Base-by-base conservation (phyloP, 2,113 vertebrate species). In the Saimiri boliviensis region DNA sequence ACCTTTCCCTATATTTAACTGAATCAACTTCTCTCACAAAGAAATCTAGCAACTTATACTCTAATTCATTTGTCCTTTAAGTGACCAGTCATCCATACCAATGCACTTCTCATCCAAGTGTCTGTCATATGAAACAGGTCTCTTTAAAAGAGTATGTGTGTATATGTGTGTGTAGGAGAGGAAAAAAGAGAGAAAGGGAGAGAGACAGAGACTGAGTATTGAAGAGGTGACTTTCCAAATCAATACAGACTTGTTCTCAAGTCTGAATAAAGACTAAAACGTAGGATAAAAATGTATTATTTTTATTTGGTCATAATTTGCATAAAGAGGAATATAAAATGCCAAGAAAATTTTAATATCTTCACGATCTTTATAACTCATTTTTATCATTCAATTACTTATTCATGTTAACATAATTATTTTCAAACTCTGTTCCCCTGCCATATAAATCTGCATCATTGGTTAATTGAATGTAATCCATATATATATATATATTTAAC, bases 371-470 rank as follows among this genome's bases (percentile, higher is more conserved):
- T 93, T 91, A 83, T 88, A 87, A 87, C 82, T 97, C 89, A 94
- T 91, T 45, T 93, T 97, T 93, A 96, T 58, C 94, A 96, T 94
- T 87, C 52, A 52, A 96, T 95, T 93, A 95, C 86, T 97, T 97
- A 93, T 91, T 95, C 92, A 96, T 96, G 92, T 88, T 97, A 97
- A 94, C 94, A 96, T 96, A 96, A 94, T 97, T 94, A 94, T 97
- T 97, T 96, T 91, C 86, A 89, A 93, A 83, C 71, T 91, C 63
- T 92, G 66, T 90, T 92, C 74, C 52, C 52, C 95, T 96, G 86
- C 92, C 80, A 94, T 83, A 93, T 95, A 80, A 94, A 97, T 97
- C 77, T 82, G 89, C 35, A 82, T 95, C 63, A 88, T 52, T 86
- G 79, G 89, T 56, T 88, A 95, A 87, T 35, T 95, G 94, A 45